Evolutionary conservation across 2,113 vertebrate genomes (phyloP), one percentile per base, ranked within the genome.

Genomic region (Ancistrus triradiatus): DNA sequence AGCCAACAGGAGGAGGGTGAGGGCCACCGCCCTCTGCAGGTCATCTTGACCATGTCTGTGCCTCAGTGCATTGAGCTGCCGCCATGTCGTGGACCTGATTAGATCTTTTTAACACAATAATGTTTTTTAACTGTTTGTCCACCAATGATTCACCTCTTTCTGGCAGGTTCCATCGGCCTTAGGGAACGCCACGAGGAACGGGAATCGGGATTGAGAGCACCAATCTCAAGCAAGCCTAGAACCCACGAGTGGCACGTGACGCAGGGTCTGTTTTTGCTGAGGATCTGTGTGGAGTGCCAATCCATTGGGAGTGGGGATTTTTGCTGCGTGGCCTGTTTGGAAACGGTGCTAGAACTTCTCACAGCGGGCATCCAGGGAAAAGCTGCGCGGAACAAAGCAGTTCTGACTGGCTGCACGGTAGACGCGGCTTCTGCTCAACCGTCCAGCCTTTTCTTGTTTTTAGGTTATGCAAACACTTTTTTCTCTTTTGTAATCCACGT

Each of bases 141-240:
- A 31, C 7, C 3, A 31, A 31, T 31, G 27, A 31, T 31, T 38
- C 13, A 1, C 2, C 59, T 48, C 2, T 24, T 1, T 68, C 5
- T 75, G 77, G 50, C 70, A 98, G 95, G 70, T 98, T 92, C 78
- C 95, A 98, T 71, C 91, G 95, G 66, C 95, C 95, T 1, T 98
- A 91, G 84, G 17, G 1, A 4, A 31, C 60, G 22, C 18, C 51
- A 13, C 18, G 13, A 1, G 50, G 43, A 37, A 43, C 66, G 57
- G 59, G 68, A 68, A 10, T 63, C 33, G 2, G 33, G 43, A 38
- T 31, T 7, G 28, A 47, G 19, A 28, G 44, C 9, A 9, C n/a
- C 1, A 40, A 3, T 2, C 17, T 22, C n/a, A 21, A 2, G 31
- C 7, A 8, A 2, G 31, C 7, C 3, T 6, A 33, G 50, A 69